A percentile compares a stretch with the other conserved stretches of the same genome.
Evolutionary conservation across 1,140 invertebrate species (phyloP).

Genomic region (Bombus consobrinus): DNA sequence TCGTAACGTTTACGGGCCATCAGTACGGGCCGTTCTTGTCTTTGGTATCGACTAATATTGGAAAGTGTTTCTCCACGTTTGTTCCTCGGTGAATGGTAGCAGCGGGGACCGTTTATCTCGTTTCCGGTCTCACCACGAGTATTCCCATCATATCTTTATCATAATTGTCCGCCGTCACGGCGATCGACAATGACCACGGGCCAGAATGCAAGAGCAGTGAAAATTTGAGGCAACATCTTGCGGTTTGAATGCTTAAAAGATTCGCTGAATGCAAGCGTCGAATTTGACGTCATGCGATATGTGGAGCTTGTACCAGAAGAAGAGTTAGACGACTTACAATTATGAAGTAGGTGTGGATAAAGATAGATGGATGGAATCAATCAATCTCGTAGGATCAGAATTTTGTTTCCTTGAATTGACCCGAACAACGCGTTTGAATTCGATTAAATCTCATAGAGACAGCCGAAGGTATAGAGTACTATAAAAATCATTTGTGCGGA

Average conservation of each 20-base stretch:
- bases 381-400: too few relatives aligned
- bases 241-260: background rate
- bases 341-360: too few relatives aligned
- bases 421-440: background rate
- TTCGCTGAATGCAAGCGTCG: background rate
- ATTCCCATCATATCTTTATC: constrained; percentile 41
- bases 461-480: background rate
- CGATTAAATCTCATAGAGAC: background rate
- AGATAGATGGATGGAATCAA: too few relatives aligned
- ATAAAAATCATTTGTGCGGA: background rate
- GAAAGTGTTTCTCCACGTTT: constrained; percentile 21
- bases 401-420: too few relatives aligned
- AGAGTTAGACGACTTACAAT: background rate
- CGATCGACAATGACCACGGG: constrained; percentile 5
- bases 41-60: constrained; percentile 19
- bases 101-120: constrained; percentile 52
- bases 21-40: background rate
- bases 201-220: too few relatives aligned
- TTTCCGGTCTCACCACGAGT: constrained; percentile 37
- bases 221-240: too few relatives aligned
- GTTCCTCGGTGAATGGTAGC: constrained; percentile 7
- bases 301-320: background rate
- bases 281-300: background rate
- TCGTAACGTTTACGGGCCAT: background rate
- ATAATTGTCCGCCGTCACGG: constrained; percentile 36